Evolutionary conservation across 2,113 vertebrate genomes (phyloP), one percentile per base, ranked within the genome.

Genomic region (Siphamia tubifer): DNA sequence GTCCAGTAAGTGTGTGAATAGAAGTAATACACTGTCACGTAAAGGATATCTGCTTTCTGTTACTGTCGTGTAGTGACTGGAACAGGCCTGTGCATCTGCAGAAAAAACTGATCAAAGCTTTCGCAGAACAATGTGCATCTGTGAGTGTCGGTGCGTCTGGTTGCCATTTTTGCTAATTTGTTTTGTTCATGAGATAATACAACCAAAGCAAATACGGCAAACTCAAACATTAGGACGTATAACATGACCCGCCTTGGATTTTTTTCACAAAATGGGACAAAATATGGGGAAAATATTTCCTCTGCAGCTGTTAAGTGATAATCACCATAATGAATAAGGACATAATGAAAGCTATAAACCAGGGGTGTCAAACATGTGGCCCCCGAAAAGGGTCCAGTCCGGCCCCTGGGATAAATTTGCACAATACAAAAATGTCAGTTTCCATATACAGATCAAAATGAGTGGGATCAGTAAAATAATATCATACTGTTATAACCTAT

Each of bases 21-120:
- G 8, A 23, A 23, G 65, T n/a, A 30, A 45, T 8, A 34, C 0
- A n/a, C 28, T 72, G 63, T 67, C 8, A 32, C 47, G 44, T 9
- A 9, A 19, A 30, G 2, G 19, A 28, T 15, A 8, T 70, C 36
- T 70, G 48, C 28, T 69, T 56, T 27, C 6, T n/a, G 28, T 80
- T 25, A 6, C n/a, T 20, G 40, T 27, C 38, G 8, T 40, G 27
- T 40, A 48, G 38, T 8, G 20, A 0, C 9, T 23, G 40, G 62
- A 17, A 42, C 25, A 11, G 10, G 39, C 55, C 60, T 55, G 64
- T 53, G 52, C 60, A 51, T 51, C 45, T 68, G 61, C 40, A 32
- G 34, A 2, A 16, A 47, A 38, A 25, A 47, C 8, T 21, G 4
- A 0, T 27, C 11, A 12, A 35, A 21, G 30, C 23, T 6, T 42